phyloP scores from a whole-genome alignment of 2,888 invertebrate genomes.

The Lycocerus yunnanus region DNA sequence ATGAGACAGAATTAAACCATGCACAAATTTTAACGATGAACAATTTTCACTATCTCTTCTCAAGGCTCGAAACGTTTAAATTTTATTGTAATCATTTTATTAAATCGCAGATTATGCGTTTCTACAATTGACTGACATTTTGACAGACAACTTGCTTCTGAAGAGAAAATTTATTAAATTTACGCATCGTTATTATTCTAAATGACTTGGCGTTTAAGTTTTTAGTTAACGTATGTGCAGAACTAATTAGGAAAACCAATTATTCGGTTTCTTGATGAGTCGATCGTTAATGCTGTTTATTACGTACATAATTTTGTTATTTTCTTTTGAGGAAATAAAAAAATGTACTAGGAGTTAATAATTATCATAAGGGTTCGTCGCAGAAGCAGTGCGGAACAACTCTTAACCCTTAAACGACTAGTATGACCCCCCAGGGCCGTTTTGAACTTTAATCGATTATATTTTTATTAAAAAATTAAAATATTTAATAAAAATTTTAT shows the following conservation, averaged over 20 bases:
- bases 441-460: too few species aligned
- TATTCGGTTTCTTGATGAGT: neutral
- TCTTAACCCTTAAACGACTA: too few species aligned
- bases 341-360: too few species aligned
- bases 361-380: too few species aligned
- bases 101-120: neutral
- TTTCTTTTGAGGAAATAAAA: too few species aligned
- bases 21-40: neutral
- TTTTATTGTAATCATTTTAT: neutral
- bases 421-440: too few species aligned
- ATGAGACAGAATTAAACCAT: constrained; percentile 1
- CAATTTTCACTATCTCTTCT: neutral
- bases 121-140: neutral
- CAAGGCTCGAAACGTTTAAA: neutral
- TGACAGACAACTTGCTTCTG: neutral
- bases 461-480: too few species aligned
- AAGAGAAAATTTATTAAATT: neutral
- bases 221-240: neutral
- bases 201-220: neutral
- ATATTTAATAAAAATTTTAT: too few species aligned
- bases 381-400: too few species aligned
- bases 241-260: neutral
- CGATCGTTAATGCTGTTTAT: neutral
- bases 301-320: neutral
- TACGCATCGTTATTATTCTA: neutral